Percentiles rank a stretch among this genome's conserved stretches.
phyloP scores from a whole-genome alignment of 2,888 invertebrate species.

The Drosophila aldrichi region DNA sequence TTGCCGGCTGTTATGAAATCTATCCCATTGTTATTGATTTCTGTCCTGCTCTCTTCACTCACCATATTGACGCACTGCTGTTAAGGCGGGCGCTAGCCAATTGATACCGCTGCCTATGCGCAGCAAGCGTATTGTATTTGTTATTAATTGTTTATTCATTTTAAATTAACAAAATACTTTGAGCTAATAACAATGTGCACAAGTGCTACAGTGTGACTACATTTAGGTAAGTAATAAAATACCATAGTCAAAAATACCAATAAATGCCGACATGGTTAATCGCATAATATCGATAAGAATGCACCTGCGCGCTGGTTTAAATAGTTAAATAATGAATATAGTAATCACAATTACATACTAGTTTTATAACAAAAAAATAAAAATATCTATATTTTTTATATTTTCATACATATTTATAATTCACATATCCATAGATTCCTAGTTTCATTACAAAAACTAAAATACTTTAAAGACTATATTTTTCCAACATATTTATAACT shows the following conservation, averaged over 20 bases:
- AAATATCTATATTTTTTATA: no score
- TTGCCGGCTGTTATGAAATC: slow-evolving; percentile 62
- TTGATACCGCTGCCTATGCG: slow-evolving; percentile 31
- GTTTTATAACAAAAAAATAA: no score
- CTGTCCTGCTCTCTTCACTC: background rate
- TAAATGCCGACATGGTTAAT: background rate
- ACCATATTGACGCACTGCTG: slow-evolving; percentile 61
- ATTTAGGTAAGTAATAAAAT: background rate
- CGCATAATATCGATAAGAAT: background rate
- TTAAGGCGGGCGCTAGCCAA: slow-evolving; percentile 13
- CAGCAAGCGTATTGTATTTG: slow-evolving; percentile 41
- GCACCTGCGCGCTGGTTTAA: background rate
- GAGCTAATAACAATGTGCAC: slow-evolving; percentile 9
- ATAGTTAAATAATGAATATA: no score
- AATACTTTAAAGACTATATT: no score
- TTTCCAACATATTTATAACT: background rate
- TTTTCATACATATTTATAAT: no score
- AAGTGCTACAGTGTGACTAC: slow-evolving; percentile 17
- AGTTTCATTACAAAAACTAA: no score
- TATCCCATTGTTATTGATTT: background rate
- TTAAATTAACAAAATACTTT: slow-evolving; percentile 18
- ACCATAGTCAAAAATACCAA: background rate
- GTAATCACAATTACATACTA: no score
- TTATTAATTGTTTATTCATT: slow-evolving; percentile 54
- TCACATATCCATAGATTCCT: no score